A percentile compares a stretch with the other conserved stretches of the same genome.
phyloP scores from a whole-genome alignment of 2,888 invertebrate genomes.

The Beris chalybata region DNA sequence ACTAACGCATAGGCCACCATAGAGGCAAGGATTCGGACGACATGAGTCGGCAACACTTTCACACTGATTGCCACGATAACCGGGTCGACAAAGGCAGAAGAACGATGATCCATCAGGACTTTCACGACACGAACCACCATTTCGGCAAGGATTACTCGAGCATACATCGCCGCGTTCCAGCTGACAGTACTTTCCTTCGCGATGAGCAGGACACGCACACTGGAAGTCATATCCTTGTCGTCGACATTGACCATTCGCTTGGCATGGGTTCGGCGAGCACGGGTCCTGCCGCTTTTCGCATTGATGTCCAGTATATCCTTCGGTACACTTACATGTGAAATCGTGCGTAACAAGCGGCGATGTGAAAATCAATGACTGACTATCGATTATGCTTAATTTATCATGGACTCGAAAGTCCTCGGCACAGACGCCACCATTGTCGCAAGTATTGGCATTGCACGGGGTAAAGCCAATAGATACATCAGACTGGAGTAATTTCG shows the following conservation, averaged over 20 bases:
- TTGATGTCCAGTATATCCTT: constrained; percentile 79
- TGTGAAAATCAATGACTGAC: constrained; percentile 78
- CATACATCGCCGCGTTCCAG: constrained; percentile 82
- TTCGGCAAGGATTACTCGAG: constrained; percentile 82
- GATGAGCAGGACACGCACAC: constrained; percentile 76
- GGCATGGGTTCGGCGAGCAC: constrained; percentile 86
- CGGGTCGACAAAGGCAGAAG: constrained; percentile 89
- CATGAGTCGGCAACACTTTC: constrained; percentile 88
- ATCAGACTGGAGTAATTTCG: constrained; percentile 63
- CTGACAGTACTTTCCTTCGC: constrained; percentile 84
- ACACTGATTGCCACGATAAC: constrained; percentile 88
- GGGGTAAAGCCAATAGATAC: constrained; percentile 76
- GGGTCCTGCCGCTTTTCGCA: constrained; percentile 90
- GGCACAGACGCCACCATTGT: constrained; percentile 77
- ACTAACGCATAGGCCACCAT: constrained; percentile 86
- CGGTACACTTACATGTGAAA: constrained; percentile 77
- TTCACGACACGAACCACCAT: constrained; percentile 89
- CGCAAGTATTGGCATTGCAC: constrained; percentile 71
- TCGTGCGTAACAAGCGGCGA: constrained; percentile 79
- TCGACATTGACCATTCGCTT: constrained; percentile 80
- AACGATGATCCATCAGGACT: constrained; percentile 85
- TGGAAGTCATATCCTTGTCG: constrained; percentile 82
- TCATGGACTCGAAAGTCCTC: constrained; percentile 70
- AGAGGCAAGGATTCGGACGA: constrained; percentile 87
- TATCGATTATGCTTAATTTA: constrained; percentile 75